A percentile compares a stretch with the other conserved stretches of the same genome.
Conservation (phyloP, 2,888 invertebrate species). For the Apodemia mormo region DNA sequence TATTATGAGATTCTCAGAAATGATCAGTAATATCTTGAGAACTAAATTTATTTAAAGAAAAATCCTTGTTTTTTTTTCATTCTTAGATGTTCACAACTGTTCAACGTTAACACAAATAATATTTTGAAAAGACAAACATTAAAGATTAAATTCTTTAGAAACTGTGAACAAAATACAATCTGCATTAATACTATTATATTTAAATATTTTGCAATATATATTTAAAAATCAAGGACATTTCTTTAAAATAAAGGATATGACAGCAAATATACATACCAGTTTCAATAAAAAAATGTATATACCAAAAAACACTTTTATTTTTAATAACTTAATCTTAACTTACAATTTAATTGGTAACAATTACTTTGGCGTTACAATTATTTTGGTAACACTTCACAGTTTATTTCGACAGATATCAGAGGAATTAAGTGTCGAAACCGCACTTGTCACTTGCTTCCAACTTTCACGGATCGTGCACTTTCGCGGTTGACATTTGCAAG, state of each 20-base stretch:
- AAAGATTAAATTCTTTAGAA: too few relatives aligned
- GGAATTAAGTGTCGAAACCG: slow-evolving; percentile 28
- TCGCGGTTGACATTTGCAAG: slow-evolving; percentile 22
- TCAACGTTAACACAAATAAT: too few relatives aligned
- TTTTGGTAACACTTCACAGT: slow-evolving; percentile 41
- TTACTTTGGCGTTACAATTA: slow-evolving; percentile 37
- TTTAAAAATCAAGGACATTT: neutral
- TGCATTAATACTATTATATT: too few relatives aligned
- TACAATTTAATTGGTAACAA: slow-evolving; percentile 32
- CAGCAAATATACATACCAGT: neutral
- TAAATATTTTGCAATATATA: too few relatives aligned
- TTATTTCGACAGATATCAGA: slow-evolving; percentile 32
- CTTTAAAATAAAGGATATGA: neutral
- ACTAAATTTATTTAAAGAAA: neutral
- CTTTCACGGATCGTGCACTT: slow-evolving; percentile 15
- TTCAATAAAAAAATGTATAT: neutral
- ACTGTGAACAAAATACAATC: too few relatives aligned
- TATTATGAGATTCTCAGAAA: neutral
- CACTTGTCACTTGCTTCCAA: slow-evolving; percentile 26
- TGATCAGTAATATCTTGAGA: neutral
- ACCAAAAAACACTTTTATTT: slow-evolving; percentile 10
- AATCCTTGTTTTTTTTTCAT: too few relatives aligned
- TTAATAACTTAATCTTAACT: slow-evolving; percentile 29
- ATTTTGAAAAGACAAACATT: too few relatives aligned
- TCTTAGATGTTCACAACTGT: too few relatives aligned